Evolutionary conservation across 2,113 vertebrate species (phyloP).

Genomic region (Leucopsar rothschildi): DNA sequence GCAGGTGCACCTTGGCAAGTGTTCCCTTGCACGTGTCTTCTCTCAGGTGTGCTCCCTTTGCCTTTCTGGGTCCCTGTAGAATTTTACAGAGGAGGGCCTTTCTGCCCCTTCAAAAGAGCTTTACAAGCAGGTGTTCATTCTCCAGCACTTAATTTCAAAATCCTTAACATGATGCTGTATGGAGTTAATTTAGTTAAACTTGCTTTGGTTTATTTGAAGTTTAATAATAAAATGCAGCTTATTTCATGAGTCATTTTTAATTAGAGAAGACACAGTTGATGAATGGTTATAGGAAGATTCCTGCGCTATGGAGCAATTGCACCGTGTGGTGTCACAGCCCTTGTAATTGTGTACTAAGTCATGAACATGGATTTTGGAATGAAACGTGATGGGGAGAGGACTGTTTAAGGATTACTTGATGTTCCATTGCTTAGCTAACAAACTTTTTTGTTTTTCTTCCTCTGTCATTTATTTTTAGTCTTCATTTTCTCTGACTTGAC

Average conservation of each 20-base stretch:
- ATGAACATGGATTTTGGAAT: neutral
- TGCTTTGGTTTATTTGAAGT: conserved; percentile 1
- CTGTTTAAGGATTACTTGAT: neutral
- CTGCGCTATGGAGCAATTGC: neutral
- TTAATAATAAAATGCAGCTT: neutral
- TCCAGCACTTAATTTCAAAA: neutral
- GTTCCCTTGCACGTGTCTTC: neutral
- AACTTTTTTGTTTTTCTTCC: neutral
- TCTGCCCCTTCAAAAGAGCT: neutral
- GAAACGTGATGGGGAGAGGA: neutral
- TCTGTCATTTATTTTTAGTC: neutral
- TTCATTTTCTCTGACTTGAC: neutral
- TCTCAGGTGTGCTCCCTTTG: neutral
- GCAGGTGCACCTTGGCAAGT: neutral
- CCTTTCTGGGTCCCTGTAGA: neutral
- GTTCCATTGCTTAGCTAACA: neutral
- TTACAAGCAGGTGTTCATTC: neutral
- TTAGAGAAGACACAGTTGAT: conserved; percentile 24
- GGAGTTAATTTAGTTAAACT: neutral
- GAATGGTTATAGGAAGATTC: neutral
- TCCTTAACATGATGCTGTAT: neutral
- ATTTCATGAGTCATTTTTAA: conserved; percentile 48
- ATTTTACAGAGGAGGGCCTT: neutral
- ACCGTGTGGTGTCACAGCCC: neutral
- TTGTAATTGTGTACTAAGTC: conserved; percentile 16